Base-by-base conservation (phyloP, 2,888 invertebrate genomes). In the Cosmia pyralina region DNA sequence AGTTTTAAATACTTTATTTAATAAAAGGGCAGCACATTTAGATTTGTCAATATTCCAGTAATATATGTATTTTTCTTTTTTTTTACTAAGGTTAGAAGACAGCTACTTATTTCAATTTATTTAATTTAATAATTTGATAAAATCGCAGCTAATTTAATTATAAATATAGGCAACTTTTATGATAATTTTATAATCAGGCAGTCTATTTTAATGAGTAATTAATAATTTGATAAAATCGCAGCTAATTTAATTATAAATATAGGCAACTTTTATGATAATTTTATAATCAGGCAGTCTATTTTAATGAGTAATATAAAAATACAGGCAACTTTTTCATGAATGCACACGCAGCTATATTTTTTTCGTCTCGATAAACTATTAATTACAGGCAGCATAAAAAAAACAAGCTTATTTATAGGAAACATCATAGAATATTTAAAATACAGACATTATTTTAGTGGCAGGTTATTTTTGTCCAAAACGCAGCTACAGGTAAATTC, bases 401-500 rank as follows among this genome's bases (percentile, higher is more conserved):
- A 38, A 41, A 41, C 2, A n/a, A 48, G 4, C 15, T 57, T 28
- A 8, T 59, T 50, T 48, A 19, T 41, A 58, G 2, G 0, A 7
- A 22, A 17, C 5, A n/a, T n/a, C n/a, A n/a, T n/a, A 55, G 15
- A 71, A n/a, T 41, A 50, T 41, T 69, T 50, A 28, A 15, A 58
- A 15, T 34, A 38, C 17, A 34, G n/a, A 17, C 5, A 19, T 67
- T 22, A 13, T 63, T 62, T 55, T 52, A 38, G 8, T 28, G 67
- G 65, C 60, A 80, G 71, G 53, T 69, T 69, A 64, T 41, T 34
- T 66, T 58, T 22, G 28, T 79, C 22, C 41, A 78, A 69, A 77
- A 58, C 5, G 53, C 74, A 63, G 63, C 67, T 59, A 69, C 70
- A 78, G 62, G 11, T 68, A 62, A 62, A 41, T 66, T 41, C 2